Percentiles rank a stretch among this genome's conserved stretches.
phyloP scores from a whole-genome alignment of 64 coral and sea anemone genomes.

The Montipora efflorescens region DNA sequence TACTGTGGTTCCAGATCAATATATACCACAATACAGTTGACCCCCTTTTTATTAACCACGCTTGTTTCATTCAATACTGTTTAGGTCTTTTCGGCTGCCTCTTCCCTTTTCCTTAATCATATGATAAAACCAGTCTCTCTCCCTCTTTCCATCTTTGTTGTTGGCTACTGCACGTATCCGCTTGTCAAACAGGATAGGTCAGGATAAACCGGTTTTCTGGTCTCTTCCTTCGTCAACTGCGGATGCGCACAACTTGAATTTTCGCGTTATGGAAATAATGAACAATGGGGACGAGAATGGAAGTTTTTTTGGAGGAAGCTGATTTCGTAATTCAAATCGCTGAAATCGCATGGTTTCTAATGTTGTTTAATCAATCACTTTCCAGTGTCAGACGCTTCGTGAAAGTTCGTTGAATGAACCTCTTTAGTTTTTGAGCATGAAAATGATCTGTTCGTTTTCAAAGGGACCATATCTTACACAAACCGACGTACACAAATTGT shows the following conservation, averaged over 20 bases:
- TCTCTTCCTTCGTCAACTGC: neutral
- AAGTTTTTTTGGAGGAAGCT: neutral
- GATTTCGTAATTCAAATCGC: neutral
- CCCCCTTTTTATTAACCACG: neutral
- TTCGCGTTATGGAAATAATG: neutral
- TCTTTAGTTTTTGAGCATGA: neutral
- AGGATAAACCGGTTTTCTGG: slow-evolving; percentile 7
- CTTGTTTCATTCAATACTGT: neutral
- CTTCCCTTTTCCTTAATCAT: too few relatives aligned
- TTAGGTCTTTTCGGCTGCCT: too few relatives aligned
- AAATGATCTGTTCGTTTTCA: neutral
- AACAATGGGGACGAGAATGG: neutral
- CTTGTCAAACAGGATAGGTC: slow-evolving; percentile 1
- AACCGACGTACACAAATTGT: neutral
- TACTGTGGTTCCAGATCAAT: neutral
- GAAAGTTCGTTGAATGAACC: slow-evolving; percentile 24
- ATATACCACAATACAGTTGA: neutral
- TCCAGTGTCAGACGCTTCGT: neutral
- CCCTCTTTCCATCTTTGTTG: neutral
- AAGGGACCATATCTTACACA: neutral
- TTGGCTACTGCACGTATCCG: slow-evolving; percentile 4
- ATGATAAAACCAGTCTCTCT: too few relatives aligned
- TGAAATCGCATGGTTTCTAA: neutral
- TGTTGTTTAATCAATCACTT: neutral
- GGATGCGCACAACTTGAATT: neutral